Percentiles rank a stretch among this genome's conserved stretches.
phyloP scores from a whole-genome alignment of 1,140 invertebrate genomes.

The Neodiprion lecontei region DNA sequence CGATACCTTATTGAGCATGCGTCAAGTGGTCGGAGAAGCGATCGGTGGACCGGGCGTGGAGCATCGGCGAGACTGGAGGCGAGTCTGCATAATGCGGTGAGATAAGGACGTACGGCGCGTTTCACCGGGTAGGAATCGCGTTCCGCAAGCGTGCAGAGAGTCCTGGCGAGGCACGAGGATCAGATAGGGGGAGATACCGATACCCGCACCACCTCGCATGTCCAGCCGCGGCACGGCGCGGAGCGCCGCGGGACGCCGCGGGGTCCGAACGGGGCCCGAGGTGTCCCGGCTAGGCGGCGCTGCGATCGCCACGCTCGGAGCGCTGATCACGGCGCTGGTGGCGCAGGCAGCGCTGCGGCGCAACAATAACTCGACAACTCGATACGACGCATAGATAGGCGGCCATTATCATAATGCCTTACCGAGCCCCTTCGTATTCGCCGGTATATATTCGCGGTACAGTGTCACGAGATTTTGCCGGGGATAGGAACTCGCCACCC shows the following conservation, averaged over 20 bases:
- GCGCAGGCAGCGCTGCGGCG: no score
- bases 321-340: background rate
- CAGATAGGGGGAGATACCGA: background rate
- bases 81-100: background rate
- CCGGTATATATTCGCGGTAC: conserved; percentile 23
- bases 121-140: background rate
- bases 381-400: conserved; percentile 1
- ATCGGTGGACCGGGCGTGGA: no score
- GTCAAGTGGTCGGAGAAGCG: no score
- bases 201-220: background rate
- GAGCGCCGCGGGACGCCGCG: no score
- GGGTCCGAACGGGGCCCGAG: background rate
- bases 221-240: no score
- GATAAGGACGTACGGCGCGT: background rate
- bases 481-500: conserved; percentile 25
- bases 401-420: conserved; percentile 2
- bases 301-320: background rate
- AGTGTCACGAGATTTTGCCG: conserved; percentile 16
- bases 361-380: conserved; percentile 6
- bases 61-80: no score
- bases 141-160: background rate
- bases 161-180: background rate
- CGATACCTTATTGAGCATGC: no score
- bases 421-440: background rate
- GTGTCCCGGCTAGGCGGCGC: background rate